Evolutionary conservation across 2,113 vertebrate genomes (phyloP), one percentile per base, ranked within the genome.

Genomic region (human): DNA sequence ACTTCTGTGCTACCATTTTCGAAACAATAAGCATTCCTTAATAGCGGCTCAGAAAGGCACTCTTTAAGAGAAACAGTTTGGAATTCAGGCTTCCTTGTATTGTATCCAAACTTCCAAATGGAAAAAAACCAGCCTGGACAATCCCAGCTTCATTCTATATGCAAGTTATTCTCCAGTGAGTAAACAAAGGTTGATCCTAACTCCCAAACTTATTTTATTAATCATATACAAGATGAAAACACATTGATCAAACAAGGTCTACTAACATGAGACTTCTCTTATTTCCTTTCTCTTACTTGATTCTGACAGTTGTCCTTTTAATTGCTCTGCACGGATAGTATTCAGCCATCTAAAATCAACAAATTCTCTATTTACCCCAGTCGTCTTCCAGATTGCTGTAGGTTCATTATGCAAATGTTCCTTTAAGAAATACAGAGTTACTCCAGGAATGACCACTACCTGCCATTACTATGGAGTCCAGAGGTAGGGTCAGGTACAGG

Each of bases 1-100:
- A 61, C 43, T 81, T 96, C 75, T 50, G 59, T 95, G 76, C 43
- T 93, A 82, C 76, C 59, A 30, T 92, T 93, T 93, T 85, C 83
- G 79, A 93, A 93, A 94, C 82, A 95, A 82, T 66, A 92, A 91
- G 87, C 80, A 72, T 93, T 96, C 52, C 64, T 70, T 87, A 88
- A 93, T 50, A 76, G 22, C 48, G 72, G 61, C 35, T 88, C 83
- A 43, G 61, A 93, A 93, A 94, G 79, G 57, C 45, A 83, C 12
- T 72, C 32, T 79, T 92, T 75, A 85, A 73, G 52, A 85, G 72
- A 95, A 91, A 82, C 40, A 92, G 88, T 70, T 96, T 66, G 78
- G 50, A 96, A 93, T 88, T 83, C 45, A 48, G 50, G 35, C 45
- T 96, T 96, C 45, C 40, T 45, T 35, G 40, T 92, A 90, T 11